These are phyloP conservation scores for Alectoris magna DNA, from an alignment of 2,797 vertebrate species.

Conservation along the genomic window DNA sequence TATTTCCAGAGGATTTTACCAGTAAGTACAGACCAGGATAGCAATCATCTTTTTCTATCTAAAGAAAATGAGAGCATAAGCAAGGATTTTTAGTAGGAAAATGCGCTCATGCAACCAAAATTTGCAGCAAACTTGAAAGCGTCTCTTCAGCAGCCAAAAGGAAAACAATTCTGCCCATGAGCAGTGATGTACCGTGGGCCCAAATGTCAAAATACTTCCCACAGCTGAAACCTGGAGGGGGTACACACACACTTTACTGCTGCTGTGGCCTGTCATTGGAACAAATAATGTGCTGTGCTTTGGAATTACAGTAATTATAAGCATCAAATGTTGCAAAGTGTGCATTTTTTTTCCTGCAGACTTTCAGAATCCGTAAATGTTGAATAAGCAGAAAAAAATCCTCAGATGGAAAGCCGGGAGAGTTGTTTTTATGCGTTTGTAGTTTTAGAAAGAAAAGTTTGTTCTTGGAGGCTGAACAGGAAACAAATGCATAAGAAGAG, in stretches of 20 bases:
- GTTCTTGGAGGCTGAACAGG: background rate
- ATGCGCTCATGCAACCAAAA: rapidly evolving
- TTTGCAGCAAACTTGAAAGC: background rate
- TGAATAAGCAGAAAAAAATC: background rate
- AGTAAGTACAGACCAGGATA: background rate
- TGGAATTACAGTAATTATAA: background rate
- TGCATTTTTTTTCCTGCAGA: background rate
- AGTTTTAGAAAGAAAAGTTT: background rate
- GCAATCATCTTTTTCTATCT: background rate
- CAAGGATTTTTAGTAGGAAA: background rate
- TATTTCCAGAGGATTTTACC: background rate
- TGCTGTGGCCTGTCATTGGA: background rate
- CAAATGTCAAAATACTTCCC: slow-evolving; percentile 61
- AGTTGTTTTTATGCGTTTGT: background rate
- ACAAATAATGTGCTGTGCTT: background rate
- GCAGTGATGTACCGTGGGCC: background rate
- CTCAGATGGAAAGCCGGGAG: background rate
- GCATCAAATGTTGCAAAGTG: background rate
- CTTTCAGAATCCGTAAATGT: background rate
- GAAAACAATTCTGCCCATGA: slow-evolving; percentile 33
- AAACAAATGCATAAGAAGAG: background rate
- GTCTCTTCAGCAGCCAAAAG: background rate
- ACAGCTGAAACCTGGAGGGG: slow-evolving; percentile 26
- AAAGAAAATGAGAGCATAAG: background rate
- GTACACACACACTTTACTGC: background rate